Evolutionary conservation across 2,888 invertebrate genomes (phyloP).

Genomic region (Cheiracanthium punctorium): DNA sequence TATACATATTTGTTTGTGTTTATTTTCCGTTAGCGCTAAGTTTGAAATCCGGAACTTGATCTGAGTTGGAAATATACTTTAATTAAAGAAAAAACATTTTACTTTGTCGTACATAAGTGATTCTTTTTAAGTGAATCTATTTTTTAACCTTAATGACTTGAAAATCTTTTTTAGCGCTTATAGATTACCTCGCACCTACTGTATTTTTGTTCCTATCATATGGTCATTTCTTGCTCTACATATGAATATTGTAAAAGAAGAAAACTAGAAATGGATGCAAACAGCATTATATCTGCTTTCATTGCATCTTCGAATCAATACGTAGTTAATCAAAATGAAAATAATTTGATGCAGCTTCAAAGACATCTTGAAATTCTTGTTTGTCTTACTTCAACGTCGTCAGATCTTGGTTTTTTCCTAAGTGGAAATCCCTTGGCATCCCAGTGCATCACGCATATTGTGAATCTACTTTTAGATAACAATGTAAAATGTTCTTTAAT

Average conservation of each 20-base stretch:
- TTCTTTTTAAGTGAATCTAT: too few species aligned
- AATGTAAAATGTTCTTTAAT: conserved; percentile 27
- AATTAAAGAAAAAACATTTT: too few species aligned
- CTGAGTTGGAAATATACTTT: too few species aligned
- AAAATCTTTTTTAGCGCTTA: too few species aligned
- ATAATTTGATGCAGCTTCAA: conserved; percentile 40
- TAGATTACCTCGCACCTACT: too few species aligned
- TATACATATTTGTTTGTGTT: too few species aligned
- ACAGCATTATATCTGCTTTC: conserved; percentile 44
- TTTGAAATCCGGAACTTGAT: too few species aligned
- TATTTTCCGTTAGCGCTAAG: not conserved
- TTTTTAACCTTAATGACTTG: too few species aligned
- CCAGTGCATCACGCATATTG: conserved; percentile 49
- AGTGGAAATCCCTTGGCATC: conserved; percentile 33
- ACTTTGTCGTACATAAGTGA: too few species aligned
- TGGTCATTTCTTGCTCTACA: not conserved
- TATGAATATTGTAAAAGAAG: not conserved
- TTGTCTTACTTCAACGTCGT: conserved; percentile 38
- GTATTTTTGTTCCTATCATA: too few species aligned
- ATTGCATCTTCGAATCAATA: conserved; percentile 46
- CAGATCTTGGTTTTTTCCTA: conserved; percentile 32
- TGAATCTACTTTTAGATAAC: conserved; percentile 41
- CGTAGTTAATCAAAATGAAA: conserved; percentile 31
- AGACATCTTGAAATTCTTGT: conserved; percentile 52
- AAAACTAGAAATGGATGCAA: conserved; percentile 39